phyloP scores from a whole-genome alignment of 2,113 vertebrate species.

The Lasiurus cinereus region DNA sequence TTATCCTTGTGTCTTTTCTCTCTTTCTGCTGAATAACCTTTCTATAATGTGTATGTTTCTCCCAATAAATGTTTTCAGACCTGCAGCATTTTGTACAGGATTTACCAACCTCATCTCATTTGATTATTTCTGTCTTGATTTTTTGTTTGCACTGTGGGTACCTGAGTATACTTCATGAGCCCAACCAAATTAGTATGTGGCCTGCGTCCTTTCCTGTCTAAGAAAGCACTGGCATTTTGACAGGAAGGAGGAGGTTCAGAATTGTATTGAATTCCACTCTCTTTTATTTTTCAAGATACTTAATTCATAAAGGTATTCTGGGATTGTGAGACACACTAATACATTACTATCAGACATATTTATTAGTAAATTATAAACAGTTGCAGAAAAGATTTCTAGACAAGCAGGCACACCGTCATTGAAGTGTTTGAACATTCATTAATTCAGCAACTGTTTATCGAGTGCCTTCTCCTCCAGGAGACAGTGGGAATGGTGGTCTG shows the following conservation, averaged over 20 bases:
- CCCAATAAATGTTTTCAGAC: conserved; percentile 51
- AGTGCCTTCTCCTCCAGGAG: not conserved
- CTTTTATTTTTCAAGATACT: conserved; percentile 63
- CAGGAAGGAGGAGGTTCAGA: conserved; percentile 4
- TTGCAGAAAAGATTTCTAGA: conserved; percentile 25
- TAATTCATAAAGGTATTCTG: conserved; percentile 70
- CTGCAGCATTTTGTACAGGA: conserved; percentile 16
- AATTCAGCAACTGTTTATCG: not conserved
- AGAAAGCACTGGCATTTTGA: conserved; percentile 52
- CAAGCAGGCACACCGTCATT: not conserved
- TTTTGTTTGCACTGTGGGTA: not conserved
- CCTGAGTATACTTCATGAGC: not conserved
- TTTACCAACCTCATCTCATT: conserved; percentile 40
- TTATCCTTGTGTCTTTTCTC: not conserved
- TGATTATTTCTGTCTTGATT: conserved; percentile 62
- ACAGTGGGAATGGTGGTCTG: not conserved
- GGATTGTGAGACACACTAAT: conserved; percentile 47
- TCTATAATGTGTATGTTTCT: conserved; percentile 38
- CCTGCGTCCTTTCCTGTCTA: not conserved
- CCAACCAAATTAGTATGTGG: conserved; percentile 53
- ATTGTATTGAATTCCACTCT: conserved; percentile 50
- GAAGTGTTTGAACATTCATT: not conserved
- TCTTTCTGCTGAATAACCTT: conserved; percentile 41
- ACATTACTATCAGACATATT: conserved; percentile 11
- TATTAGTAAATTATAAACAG: conserved; percentile 66